Evolutionary conservation across 2,797 vertebrate genomes (phyloP), one percentile per base, ranked within the genome.

Genomic region (Kryptopterus vitreolus): DNA sequence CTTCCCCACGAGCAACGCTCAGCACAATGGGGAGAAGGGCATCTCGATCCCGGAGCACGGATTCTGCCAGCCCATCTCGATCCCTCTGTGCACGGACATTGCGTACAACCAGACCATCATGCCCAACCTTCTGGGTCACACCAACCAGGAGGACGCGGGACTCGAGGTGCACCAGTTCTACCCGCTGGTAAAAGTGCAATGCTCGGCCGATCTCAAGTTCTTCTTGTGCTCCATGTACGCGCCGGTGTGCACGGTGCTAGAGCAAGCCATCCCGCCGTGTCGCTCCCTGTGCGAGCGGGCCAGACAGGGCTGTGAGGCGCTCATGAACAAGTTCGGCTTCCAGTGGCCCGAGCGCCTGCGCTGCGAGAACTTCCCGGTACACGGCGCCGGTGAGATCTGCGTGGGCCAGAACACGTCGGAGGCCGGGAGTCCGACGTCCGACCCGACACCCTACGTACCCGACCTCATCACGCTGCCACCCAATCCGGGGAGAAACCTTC

Each of bases 181-280:
- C 90, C 96, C 96, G 0, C 92, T 98, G 77, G 96, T 98, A 0
- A 98, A 98, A 88, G 96, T 98, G 82, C 96, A 98, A 83, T 98
- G 96, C 71, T 96, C 96, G 0, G 88, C 94, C 0, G 96, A 98
- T 77, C 91, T 98, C 0, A 97, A 97, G 92, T 99, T 99, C 90
- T 99, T 99, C 89, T 91, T 99, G 1, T 99, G 98, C 88, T 99
- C 98, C 84, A 99, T 99, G 98, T 98, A 99, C 35, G 98, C 98
- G 0, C 98, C 98, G 0, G 98, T 99, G 1, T 99, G 98, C 90
- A 99, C 98, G 0, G 98, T 99, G 61, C 91, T 99, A 82, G 98
- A 99, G 89, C 96, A 96, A 88, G 96, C 96, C 76, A 97, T 98
- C 85, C 96, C 96, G 1, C 96, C 96, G 0, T 98, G 96, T 83